phyloP scores from a whole-genome alignment of 2,888 invertebrate species.

The Orthosia cruda region DNA sequence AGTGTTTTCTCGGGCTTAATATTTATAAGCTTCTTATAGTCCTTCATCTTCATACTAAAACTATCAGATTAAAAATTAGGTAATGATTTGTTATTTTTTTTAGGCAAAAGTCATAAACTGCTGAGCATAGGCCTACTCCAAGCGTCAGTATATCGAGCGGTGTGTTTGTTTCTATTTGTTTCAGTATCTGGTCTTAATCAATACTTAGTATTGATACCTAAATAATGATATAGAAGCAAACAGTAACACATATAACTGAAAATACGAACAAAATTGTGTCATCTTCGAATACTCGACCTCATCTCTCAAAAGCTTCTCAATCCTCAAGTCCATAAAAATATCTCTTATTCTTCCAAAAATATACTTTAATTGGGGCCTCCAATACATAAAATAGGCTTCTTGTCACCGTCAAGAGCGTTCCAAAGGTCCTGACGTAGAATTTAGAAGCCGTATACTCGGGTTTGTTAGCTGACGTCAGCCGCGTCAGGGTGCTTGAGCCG shows the following conservation, averaged over 20 bases:
- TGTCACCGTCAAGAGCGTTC: slow-evolving; percentile 76
- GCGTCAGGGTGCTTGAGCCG: slow-evolving; percentile 58
- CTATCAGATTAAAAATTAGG: not conserved
- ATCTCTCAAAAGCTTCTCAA: not conserved
- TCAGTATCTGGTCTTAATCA: not conserved
- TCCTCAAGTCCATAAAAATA: slow-evolving; percentile 32
- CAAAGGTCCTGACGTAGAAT: slow-evolving; percentile 79
- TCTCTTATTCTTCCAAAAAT: slow-evolving; percentile 35
- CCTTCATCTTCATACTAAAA: not conserved
- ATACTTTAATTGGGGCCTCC: slow-evolving; percentile 64
- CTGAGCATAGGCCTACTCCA: too few species aligned
- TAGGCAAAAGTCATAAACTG: too few species aligned
- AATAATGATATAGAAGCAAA: too few species aligned
- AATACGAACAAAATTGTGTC: not conserved
- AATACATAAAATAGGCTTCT: slow-evolving; percentile 82
- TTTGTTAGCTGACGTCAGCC: slow-evolving; percentile 80
- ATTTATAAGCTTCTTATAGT: not conserved
- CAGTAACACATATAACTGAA: too few species aligned
- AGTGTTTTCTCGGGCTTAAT: too few species aligned
- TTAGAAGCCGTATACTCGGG: slow-evolving; percentile 78
- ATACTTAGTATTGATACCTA: too few species aligned
- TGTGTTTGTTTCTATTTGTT: not conserved
- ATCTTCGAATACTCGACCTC: not conserved
- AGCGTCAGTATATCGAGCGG: not conserved
- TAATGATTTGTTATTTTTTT: not conserved